phyloP scores from a whole-genome alignment of 2,113 vertebrate species.

The Peucedramus taeniatus region DNA sequence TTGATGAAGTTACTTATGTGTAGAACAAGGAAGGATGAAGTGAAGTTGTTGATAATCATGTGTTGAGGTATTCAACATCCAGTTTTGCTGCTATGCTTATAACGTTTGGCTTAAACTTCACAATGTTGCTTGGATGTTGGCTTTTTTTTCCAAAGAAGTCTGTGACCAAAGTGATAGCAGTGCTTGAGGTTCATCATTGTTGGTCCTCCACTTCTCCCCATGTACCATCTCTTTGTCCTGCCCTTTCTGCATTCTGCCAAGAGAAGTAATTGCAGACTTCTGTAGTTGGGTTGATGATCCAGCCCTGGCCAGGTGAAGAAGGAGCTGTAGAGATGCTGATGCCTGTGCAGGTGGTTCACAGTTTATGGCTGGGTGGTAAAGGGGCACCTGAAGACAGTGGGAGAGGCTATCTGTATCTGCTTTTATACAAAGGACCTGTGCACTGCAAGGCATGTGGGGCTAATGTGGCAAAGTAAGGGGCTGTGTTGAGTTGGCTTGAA shows the following conservation, averaged over 20 bases:
- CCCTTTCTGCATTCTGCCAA: neutral
- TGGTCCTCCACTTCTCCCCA: neutral
- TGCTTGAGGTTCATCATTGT: neutral
- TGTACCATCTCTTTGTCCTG: neutral
- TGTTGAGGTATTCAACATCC: neutral
- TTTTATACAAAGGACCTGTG: neutral
- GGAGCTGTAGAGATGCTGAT: neutral
- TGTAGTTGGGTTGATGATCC: neutral
- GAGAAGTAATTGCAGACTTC: neutral
- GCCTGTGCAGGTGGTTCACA: neutral
- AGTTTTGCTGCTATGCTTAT: neutral
- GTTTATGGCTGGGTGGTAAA: neutral
- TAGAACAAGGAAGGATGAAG: neutral
- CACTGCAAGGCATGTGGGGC: neutral
- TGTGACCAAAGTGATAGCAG: neutral
- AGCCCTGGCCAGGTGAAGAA: neutral
- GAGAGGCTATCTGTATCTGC: neutral
- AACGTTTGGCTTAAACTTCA: neutral
- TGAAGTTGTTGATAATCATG: neutral
- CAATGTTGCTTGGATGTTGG: neutral
- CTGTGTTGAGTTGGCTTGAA: neutral
- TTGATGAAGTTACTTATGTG: neutral
- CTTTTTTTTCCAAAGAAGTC: neutral
- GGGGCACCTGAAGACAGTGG: neutral
- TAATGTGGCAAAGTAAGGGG: neutral